These are phyloP conservation scores for Lordiphosa andalusiaca DNA, from an alignment of 2,888 invertebrate genomes.

Conservation along the genomic window DNA sequence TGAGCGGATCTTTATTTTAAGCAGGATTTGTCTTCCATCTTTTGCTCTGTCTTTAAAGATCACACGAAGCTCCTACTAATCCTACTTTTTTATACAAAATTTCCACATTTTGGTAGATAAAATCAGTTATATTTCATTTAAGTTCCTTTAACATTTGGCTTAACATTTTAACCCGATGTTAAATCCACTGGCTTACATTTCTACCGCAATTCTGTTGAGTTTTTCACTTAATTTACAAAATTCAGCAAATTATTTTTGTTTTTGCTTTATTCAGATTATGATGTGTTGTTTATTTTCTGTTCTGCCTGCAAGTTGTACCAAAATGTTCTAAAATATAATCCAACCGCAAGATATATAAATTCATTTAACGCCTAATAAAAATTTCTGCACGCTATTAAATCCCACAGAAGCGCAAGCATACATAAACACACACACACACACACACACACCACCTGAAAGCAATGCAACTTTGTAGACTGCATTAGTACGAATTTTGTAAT, in stretches of 20 bases:
- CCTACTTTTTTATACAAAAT: no score
- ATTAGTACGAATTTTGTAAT: constrained; percentile 46
- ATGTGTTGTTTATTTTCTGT: constrained; percentile 12
- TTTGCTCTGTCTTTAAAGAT: no score
- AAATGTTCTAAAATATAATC: constrained; percentile 12
- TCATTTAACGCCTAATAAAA: constrained; percentile 74
- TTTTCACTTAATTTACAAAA: background rate
- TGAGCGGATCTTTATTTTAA: no score
- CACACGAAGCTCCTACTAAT: no score
- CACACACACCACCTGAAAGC: constrained; percentile 28
- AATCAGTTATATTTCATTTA: no score
- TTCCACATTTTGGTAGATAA: no score
- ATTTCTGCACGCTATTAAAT: constrained; percentile 66
- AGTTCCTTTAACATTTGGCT: no score
- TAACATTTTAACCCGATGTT: no score
- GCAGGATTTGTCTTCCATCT: no score
- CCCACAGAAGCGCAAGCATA: constrained; percentile 17
- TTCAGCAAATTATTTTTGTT: background rate
- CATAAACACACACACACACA: constrained; percentile 7
- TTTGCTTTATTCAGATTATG: background rate
- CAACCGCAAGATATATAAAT: constrained; percentile 62
- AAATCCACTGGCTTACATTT: no score
- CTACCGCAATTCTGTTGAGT: no score
- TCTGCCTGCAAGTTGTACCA: background rate
- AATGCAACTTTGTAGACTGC: constrained; percentile 37